phyloP scores from a whole-genome alignment of 1,140 invertebrate genomes.

The Meloidogyne exigua region DNA sequence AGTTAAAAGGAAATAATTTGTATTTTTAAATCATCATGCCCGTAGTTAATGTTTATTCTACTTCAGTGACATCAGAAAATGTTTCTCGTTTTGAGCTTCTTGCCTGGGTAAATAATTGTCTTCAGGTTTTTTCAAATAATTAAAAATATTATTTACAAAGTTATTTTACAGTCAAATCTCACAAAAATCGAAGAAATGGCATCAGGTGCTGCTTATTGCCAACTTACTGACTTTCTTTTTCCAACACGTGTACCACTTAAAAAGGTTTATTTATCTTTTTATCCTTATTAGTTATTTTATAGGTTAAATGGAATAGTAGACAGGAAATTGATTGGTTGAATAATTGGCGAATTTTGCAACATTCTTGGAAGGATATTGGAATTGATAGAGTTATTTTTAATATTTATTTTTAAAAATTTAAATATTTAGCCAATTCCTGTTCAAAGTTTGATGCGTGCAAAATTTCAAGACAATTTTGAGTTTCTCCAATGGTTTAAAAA shows the following conservation, averaged over 20 bases:
- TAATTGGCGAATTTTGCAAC: slow-evolving; percentile 97
- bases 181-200: slow-evolving; percentile 96
- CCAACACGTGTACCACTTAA: slow-evolving; percentile 67
- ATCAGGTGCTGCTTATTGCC: slow-evolving; percentile 71
- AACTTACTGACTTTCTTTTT: slow-evolving; percentile 99
- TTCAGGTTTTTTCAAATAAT: slow-evolving; percentile 68
- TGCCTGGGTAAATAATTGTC: slow-evolving; percentile 93
- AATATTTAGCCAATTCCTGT: slow-evolving; percentile 83
- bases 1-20: too few relatives aligned
- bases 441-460: slow-evolving; percentile 91
- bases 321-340: slow-evolving; percentile 96
- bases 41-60: slow-evolving; percentile 34
- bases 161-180: slow-evolving; percentile 40
- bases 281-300: slow-evolving; percentile 59
- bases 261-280: slow-evolving; percentile 72
- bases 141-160: not conserved
- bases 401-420: slow-evolving; percentile 16
- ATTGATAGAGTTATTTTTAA: slow-evolving; percentile 83
- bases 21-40: slow-evolving; percentile 2
- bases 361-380: slow-evolving; percentile 89
- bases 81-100: slow-evolving; percentile 95
- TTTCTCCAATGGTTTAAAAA: slow-evolving; percentile 99
- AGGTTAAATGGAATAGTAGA: slow-evolving; percentile 96
- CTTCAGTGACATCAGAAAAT: slow-evolving; percentile 93
- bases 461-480: slow-evolving; percentile 92